Conservation (phyloP, 2,797 vertebrate species). For the Ctenosaura bakeri region DNA sequence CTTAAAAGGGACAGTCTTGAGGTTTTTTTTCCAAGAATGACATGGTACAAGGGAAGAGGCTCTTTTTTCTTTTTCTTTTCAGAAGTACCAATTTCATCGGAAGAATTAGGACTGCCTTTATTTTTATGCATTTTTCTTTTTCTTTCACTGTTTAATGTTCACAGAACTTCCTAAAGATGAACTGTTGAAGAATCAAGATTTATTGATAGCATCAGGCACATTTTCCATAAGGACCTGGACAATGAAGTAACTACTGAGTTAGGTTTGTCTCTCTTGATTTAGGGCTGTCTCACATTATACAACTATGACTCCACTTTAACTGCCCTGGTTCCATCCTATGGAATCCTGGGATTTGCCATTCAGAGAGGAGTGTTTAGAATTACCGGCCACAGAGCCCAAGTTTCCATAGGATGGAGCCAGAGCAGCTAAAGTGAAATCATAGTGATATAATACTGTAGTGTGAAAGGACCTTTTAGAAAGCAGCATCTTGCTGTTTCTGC, state of each 20-base stretch:
- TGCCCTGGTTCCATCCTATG: too few species aligned
- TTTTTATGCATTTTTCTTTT: background rate
- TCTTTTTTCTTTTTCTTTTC: background rate
- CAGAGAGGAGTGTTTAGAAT: too few species aligned
- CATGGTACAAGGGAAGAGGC: accelerated
- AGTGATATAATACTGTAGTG: too few species aligned
- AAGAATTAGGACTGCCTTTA: background rate
- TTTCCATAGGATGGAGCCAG: too few species aligned
- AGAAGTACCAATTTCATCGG: slow-evolving; percentile 27
- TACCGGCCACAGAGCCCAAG: too few species aligned
- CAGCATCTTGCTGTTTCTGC: background rate
- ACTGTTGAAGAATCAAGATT: slow-evolving; percentile 57
- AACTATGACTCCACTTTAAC: too few species aligned
- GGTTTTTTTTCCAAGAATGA: slow-evolving; percentile 41
- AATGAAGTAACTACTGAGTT: background rate
- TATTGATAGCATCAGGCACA: slow-evolving; percentile 56
- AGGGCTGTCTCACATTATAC: background rate
- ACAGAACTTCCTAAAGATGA: slow-evolving; percentile 44
- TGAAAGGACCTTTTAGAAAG: background rate
- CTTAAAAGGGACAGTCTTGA: slow-evolving; percentile 67
- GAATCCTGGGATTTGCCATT: too few species aligned
- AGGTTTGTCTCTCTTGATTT: background rate
- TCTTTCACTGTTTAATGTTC: slow-evolving; percentile 64
- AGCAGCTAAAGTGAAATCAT: too few species aligned
- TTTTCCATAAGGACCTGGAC: slow-evolving; percentile 56